Evolutionary conservation across 2,113 vertebrate genomes (phyloP), one percentile per base, ranked within the genome.

Genomic region (Prolemur simus): DNA sequence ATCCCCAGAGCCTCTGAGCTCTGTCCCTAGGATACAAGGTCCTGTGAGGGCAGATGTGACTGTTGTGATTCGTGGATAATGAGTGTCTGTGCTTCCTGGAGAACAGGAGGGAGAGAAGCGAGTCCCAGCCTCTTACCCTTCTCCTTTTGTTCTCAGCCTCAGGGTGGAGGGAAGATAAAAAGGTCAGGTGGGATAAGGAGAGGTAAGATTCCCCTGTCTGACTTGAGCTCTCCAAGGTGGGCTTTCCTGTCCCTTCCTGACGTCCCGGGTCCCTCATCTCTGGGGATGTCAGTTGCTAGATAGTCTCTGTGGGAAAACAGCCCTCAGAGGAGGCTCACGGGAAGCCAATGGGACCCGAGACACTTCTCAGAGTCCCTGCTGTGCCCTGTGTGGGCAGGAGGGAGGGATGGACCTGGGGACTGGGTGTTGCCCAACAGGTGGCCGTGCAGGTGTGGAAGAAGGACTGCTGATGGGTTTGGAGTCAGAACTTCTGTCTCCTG

Each of bases 371-470:
- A 54, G 66, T 52, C 3, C 37, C 39, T 54, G 49, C 2, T 69
- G 18, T 58, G 39, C 39, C 18, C 14, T 12, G 14, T 21, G 23
- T n/a, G 14, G 32, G 8, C 13, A 10, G 0, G 15, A 93, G 12
- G 37, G 13, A 66, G 32, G 54, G 39, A 45, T 27, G 8, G 52
- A 12, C 7, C 11, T 82, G 42, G 29, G 32, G n/a, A n/a, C 3
- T n/a, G n/a, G 32, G 25, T 60, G 11, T 20, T 13, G 23, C 45
- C 21, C 32, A n/a, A 1, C 0, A 78, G 23, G 39, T 29, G 39
- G 7, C 29, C 9, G 1, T 8, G 25, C 49, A 52, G 52, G n/a
- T 42, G 17, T 15, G 0, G 0, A 71, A 23, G n/a, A n/a, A 27
- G 8, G n/a, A 42, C 9, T 21, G 0, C 2, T 18, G 23, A 69